These are phyloP conservation scores for Platycercus adscitus DNA, from an alignment of 2,113 vertebrate genomes.

Conservation along the genomic window DNA sequence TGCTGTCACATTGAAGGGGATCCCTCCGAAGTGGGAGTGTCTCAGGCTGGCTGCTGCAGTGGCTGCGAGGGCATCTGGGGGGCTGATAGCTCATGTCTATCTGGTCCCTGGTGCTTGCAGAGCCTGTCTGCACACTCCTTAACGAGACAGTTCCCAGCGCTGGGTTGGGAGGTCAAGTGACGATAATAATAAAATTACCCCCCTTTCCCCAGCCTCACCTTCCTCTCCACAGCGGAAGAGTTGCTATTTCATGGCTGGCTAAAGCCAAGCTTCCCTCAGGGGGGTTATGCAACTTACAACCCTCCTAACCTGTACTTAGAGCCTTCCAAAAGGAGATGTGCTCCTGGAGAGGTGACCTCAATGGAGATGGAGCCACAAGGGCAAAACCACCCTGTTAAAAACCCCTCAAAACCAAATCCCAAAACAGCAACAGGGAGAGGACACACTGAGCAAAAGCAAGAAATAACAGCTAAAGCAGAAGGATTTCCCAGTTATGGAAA, in stretches of 20 bases:
- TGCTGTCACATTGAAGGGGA: rapidly evolving
- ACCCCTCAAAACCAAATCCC: background rate
- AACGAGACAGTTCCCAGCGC: background rate
- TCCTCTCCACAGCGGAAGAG: slow-evolving; percentile 63
- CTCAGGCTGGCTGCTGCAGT: rapidly evolving
- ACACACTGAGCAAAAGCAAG: background rate
- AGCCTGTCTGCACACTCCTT: background rate
- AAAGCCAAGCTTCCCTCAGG: slow-evolving; percentile 80
- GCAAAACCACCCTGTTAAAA: slow-evolving; percentile 36
- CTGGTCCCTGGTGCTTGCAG: background rate
- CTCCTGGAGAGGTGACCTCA: slow-evolving; percentile 76
- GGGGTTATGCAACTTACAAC: slow-evolving; percentile 87
- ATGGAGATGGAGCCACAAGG: slow-evolving; percentile 57
- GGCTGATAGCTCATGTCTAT: rapidly evolving
- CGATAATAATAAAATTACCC: slow-evolving; percentile 37
- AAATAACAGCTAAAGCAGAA: background rate
- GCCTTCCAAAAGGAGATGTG: slow-evolving; percentile 82
- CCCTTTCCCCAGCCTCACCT: background rate
- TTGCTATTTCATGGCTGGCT: slow-evolving; percentile 82
- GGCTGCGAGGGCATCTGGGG: rapidly evolving
- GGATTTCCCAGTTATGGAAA: background rate
- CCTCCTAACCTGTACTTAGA: slow-evolving; percentile 85
- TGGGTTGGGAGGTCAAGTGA: slow-evolving; percentile 3
- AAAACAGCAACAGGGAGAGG: background rate
- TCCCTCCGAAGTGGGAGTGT: background rate